Evolutionary conservation across 2,888 invertebrate species (phyloP), one percentile per base, ranked within the genome.

Genomic region (Agrilus cyanescens): DNA sequence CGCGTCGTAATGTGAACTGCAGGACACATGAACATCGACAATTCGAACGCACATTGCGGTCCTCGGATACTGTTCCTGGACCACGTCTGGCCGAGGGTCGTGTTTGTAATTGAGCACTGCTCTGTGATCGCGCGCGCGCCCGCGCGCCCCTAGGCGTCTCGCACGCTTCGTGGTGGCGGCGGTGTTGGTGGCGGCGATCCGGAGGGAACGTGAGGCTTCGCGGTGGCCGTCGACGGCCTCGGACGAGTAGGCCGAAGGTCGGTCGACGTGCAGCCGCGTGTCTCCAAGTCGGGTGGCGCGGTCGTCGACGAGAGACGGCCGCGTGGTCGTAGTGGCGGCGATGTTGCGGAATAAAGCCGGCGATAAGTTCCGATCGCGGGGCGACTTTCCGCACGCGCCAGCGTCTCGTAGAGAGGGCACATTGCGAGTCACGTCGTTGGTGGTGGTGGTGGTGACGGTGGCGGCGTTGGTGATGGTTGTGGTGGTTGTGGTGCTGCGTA

Each of bases 11-110:
- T 68, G 67, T 68, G 67, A 69, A 64, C 59, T 66, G 69, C 69
- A 70, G 67, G 65, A 70, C 69, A 70, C 71, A 69, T 69, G 69
- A 78, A 68, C 74, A 74, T 73, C 71, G 73, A 75, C 69, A 67
- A 68, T 73, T 75, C 66, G 73, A 75, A 75, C 72, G 74, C 73
- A 73, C 63, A 72, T 73, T 68, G 73, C 71, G 69, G 69, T 68
- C 65, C 63, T 59, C 61, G 68, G 65, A 57, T 64, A 55, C 65
- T 61, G 59, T 60, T 60, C 59, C 66, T 60, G 67, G 68, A 67
- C 67, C 66, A 69, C 67, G 63, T 63, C 66, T 68, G 67, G 63
- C 66, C 66, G 68, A 69, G 68, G 66, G 68, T 68, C 65, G 67
- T 59, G 48, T 48, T 45, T 44, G 44, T n/a, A 40, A 43, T 33